Evolutionary conservation across 2,797 vertebrate genomes (phyloP).

Genomic region (Galago senegalensis): DNA sequence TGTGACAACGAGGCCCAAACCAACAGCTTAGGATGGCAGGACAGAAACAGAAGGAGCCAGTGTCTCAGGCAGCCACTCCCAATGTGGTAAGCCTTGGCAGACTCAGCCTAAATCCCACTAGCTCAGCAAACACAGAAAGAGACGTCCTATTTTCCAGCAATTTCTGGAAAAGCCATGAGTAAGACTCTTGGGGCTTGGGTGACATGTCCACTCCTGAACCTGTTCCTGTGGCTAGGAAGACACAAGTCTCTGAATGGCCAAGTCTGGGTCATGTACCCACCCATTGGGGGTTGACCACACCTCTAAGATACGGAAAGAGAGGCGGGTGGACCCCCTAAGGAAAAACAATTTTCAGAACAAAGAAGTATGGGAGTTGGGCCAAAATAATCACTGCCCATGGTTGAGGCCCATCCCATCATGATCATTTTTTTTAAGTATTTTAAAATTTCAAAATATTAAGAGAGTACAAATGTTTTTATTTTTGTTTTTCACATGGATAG

Average conservation of each 20-base stretch:
- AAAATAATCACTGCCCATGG: neutral
- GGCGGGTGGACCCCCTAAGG: neutral
- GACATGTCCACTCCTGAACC: neutral
- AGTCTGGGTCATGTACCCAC: neutral
- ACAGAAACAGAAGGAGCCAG: neutral
- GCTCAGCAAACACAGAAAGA: neutral
- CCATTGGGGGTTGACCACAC: rapidly evolving
- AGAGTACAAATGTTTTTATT: neutral
- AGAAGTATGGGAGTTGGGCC: neutral
- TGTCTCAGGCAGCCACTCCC: neutral
- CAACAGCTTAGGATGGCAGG: neutral
- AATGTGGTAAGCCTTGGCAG: too few species aligned
- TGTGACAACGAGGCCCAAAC: neutral
- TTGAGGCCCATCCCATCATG: neutral
- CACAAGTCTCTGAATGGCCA: neutral
- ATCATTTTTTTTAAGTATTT: neutral
- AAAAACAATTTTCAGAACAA: slow-evolving; percentile 18
- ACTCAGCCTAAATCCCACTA: neutral
- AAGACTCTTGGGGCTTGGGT: neutral
- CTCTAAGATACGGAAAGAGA: neutral
- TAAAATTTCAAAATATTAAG: neutral
- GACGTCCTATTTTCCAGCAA: neutral
- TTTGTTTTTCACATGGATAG: neutral
- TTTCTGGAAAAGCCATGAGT: neutral
- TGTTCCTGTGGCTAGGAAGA: neutral